Evolutionary conservation across 2,113 vertebrate genomes (phyloP), one percentile per base, ranked within the genome.

Genomic region (Phocoena phocoena): DNA sequence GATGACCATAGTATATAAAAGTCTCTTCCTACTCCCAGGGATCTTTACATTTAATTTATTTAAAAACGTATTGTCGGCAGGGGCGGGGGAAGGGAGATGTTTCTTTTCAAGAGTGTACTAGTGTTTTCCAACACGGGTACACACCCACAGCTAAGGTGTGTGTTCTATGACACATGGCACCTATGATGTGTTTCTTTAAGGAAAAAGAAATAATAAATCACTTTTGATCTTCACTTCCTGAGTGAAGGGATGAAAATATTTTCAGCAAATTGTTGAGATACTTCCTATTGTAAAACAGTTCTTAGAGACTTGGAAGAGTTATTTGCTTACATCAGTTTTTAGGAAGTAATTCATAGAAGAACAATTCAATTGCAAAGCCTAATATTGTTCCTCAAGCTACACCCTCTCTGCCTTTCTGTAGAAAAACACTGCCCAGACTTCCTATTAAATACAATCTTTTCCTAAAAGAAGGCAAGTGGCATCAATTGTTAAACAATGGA

Each of bases 281-380:
- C 44, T 97, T 97, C 94, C 95, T 86, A 65, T 93, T 74, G 50
- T 79, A 97, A 93, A 86, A 41, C 41, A 50, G 41, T 93, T 97
- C 83, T 91, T 93, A 73, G 94, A 96, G 77, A 87, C 89, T 96
- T 98, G 90, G 90, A 95, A 92, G 95, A 74, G 68, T 95, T 96
- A 89, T 79, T 92, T 92, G 60, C 97, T 96, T 97, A 96, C 94
- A 93, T 96, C 95, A 97, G 94, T 82, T 93, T 97, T 98, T 97
- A 96, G 95, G 97, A 97, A 97, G 97, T 96, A 97, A 98, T 98
- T 96, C 94, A 91, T 41, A 87, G 82, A 92, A 94, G 88, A 97
- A 95, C 96, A 96, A 96, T 97, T 97, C 83, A 96, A 93, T 95
- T 86, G 33, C 94, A 93, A 93, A 96, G 74, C n/a, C 58, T 96